Percentiles rank a stretch among this genome's conserved stretches.
Evolutionary conservation across 2,888 invertebrate genomes (phyloP).

Genomic region (Clistopyga incitator): DNA sequence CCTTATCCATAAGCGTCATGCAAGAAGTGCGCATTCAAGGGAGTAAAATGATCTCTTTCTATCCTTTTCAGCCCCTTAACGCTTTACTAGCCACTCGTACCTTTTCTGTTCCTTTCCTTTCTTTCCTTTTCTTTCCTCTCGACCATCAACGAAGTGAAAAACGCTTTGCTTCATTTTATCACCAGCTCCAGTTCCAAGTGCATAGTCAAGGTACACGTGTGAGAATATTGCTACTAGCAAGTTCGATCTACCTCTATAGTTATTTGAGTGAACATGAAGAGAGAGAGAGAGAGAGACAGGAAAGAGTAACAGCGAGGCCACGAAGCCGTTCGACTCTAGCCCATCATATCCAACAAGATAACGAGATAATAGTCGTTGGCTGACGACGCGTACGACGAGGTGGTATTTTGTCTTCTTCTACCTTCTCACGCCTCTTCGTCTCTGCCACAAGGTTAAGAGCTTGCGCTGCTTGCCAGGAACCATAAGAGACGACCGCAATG

Average conservation of each 20-base stretch:
- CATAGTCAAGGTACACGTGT: neutral
- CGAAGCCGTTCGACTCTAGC: conserved; percentile 55
- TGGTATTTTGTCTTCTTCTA: conserved; percentile 20
- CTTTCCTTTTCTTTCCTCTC: conserved; percentile 24
- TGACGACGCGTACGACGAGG: conserved; percentile 20
- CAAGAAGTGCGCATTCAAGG: conserved; percentile 10
- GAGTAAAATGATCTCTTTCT: neutral
- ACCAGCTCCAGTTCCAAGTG: conserved; percentile 21
- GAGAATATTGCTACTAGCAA: neutral
- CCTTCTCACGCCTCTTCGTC: conserved; percentile 23
- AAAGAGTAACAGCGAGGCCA: conserved; percentile 25
- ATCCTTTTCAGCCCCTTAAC: conserved; percentile 36
- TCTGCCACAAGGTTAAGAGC: neutral
- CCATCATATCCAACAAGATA: conserved; percentile 65
- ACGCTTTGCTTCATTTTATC: conserved; percentile 37
- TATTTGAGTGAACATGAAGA: neutral
- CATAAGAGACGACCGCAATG: conserved; percentile 33
- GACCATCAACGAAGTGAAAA: neutral
- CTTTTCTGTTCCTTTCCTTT: conserved; percentile 3
- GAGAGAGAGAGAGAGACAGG: neutral
- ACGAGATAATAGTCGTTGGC: conserved; percentile 64
- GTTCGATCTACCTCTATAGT: conserved; percentile 31
- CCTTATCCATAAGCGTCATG: conserved; percentile 20
- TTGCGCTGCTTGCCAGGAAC: neutral
- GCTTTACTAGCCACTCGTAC: conserved; percentile 20